A percentile compares a stretch with the other conserved stretches of the same genome.
phyloP scores from a whole-genome alignment of 1,140 invertebrate genomes.

The Drosophila repletoides region DNA sequence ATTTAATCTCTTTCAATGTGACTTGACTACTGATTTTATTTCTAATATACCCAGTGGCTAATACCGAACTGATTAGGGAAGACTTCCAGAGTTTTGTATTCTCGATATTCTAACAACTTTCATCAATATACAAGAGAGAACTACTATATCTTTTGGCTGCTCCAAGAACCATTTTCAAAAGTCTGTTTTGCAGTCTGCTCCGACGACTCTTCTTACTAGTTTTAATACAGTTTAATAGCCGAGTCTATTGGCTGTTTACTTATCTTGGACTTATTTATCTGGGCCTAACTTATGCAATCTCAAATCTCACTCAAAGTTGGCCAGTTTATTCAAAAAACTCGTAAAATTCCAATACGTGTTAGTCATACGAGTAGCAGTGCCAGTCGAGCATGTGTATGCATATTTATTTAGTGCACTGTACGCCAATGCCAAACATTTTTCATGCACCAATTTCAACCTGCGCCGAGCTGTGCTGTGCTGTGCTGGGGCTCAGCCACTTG shows the following conservation, averaged over 20 bases:
- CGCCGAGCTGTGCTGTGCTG: too few relatives aligned
- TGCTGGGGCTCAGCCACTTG: too few relatives aligned
- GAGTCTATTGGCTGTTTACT: too few relatives aligned
- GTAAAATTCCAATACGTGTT: constrained; percentile 25
- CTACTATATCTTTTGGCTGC: too few relatives aligned
- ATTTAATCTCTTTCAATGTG: constrained; percentile 3
- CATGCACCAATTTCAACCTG: constrained; percentile 41
- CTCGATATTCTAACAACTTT: not conserved
- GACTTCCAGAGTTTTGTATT: not conserved
- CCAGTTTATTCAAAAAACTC: constrained; percentile 8
- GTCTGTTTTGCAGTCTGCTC: too few relatives aligned
- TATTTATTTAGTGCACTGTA: constrained; percentile 40
- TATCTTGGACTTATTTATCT: too few relatives aligned
- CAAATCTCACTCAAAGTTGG: not conserved
- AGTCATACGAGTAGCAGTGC: constrained; percentile 30
- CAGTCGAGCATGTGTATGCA: constrained; percentile 24
- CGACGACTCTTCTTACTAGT: too few relatives aligned
- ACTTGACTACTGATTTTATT: constrained; percentile 6
- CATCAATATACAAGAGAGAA: too few relatives aligned
- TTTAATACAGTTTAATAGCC: too few relatives aligned
- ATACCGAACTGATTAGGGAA: not conserved
- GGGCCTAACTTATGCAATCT: not conserved
- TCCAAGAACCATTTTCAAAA: too few relatives aligned
- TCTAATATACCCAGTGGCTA: constrained; percentile 12
- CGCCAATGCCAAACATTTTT: constrained; percentile 15